These are phyloP conservation scores for Listrodromus nycthemerus DNA, from an alignment of 2,888 invertebrate species.

Conservation along the genomic window DNA sequence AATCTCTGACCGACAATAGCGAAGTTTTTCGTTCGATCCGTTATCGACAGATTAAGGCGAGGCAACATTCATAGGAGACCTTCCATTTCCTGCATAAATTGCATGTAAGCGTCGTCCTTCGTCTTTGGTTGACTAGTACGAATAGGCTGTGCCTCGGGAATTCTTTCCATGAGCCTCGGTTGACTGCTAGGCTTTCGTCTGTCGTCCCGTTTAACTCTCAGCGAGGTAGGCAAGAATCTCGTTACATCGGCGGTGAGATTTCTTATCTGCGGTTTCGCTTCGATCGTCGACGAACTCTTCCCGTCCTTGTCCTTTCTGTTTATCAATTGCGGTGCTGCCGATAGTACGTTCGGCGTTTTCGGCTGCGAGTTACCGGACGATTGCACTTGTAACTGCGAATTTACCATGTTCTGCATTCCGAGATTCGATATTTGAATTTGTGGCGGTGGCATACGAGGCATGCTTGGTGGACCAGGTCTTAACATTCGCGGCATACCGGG, in stretches of 20 bases:
- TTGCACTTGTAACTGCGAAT: slow-evolving; percentile 76
- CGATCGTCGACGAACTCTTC: slow-evolving; percentile 92
- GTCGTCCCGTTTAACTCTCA: slow-evolving; percentile 95
- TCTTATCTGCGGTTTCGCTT: slow-evolving; percentile 98
- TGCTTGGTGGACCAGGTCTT: slow-evolving; percentile 88
- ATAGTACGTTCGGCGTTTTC: slow-evolving; percentile 89
- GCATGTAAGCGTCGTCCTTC: slow-evolving; percentile 99
- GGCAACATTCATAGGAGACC: slow-evolving; percentile 88
- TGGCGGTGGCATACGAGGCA: slow-evolving; percentile 87
- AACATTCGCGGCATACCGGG: slow-evolving; percentile 88
- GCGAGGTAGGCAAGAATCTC: slow-evolving; percentile 96
- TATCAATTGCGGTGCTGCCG: slow-evolving; percentile 93
- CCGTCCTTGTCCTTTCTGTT: slow-evolving; percentile 89
- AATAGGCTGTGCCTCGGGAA: slow-evolving; percentile 85
- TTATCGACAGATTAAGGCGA: neutral
- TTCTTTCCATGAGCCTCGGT: slow-evolving; percentile 80
- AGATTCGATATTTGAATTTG: slow-evolving; percentile 83
- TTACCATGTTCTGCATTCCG: slow-evolving; percentile 75
- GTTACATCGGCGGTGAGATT: slow-evolving; percentile 98
- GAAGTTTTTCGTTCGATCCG: neutral
- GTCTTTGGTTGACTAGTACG: slow-evolving; percentile 87
- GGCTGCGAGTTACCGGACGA: slow-evolving; percentile 78
- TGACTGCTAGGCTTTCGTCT: slow-evolving; percentile 87
- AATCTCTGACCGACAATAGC: neutral
- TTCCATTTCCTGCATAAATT: slow-evolving; percentile 99